These are phyloP conservation scores for Brenthis daphne DNA, from an alignment of 2,888 invertebrate species.

Conservation along the genomic window DNA sequence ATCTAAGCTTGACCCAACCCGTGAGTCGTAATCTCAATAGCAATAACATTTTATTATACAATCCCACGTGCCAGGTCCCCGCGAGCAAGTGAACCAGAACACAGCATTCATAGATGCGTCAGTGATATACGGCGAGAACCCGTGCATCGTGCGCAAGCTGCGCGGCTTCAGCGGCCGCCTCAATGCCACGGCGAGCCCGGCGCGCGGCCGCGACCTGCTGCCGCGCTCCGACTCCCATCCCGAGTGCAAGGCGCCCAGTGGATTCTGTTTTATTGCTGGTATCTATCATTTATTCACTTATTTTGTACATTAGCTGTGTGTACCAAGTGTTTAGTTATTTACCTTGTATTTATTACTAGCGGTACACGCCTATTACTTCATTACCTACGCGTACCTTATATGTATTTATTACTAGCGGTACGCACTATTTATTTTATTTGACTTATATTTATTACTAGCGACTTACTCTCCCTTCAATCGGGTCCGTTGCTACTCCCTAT, in stretches of 20 bases:
- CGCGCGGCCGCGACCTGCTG: slow-evolving; percentile 89
- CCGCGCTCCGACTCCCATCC: slow-evolving; percentile 90
- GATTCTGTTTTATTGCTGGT: slow-evolving; percentile 94
- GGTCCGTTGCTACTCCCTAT: no score
- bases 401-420: no score
- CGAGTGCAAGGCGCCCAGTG: slow-evolving; percentile 93
- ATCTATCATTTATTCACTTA: slow-evolving; percentile 35
- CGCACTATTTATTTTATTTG: no score
- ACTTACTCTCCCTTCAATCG: not conserved
- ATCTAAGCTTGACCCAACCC: no score
- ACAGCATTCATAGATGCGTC: slow-evolving; percentile 94
- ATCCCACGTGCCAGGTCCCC: slow-evolving; percentile 81
- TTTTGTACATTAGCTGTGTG: no score
- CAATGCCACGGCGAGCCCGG: slow-evolving; percentile 89
- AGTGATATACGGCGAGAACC: slow-evolving; percentile 94
- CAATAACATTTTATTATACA: not conserved
- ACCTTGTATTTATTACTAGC: not conserved
- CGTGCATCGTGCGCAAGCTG: slow-evolving; percentile 89
- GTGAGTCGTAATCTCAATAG: no score
- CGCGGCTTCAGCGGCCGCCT: slow-evolving; percentile 91
- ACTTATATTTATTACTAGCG: no score
- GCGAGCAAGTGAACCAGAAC: slow-evolving; percentile 97
- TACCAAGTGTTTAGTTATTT: no score
- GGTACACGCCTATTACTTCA: no score
- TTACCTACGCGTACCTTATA: no score